Conservation (phyloP, 1,140 invertebrate genomes). For the Hormaphis cornu region DNA sequence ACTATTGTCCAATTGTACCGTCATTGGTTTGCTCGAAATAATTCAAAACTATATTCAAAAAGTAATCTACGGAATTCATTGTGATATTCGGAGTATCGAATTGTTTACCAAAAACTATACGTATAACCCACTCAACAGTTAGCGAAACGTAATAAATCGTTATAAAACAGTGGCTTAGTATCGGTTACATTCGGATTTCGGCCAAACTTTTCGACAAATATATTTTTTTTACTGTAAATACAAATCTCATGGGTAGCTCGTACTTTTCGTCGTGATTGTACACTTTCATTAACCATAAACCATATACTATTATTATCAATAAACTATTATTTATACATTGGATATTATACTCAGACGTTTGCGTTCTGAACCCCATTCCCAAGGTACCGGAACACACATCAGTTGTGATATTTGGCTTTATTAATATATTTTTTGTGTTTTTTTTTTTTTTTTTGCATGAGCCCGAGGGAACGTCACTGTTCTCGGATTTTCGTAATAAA, state of each 20-base stretch:
- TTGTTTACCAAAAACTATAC: no score
- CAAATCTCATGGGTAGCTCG: conserved; percentile 44
- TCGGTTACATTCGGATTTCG: no score
- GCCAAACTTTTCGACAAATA: conserved; percentile 40
- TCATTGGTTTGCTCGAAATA: no score
- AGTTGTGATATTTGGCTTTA: conserved; percentile 1
- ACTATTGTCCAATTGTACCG: no score
- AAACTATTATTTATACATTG: conserved; percentile 17
- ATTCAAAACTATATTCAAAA: no score
- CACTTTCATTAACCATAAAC: conserved; percentile 3
- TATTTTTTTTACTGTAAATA: background rate
- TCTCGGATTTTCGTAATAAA: background rate
- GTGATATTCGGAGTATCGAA: no score
- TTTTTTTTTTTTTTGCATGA: background rate
- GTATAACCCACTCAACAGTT: no score
- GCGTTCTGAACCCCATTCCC: background rate
- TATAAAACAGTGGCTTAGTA: no score
- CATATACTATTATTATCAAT: conserved; percentile 16
- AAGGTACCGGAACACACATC: background rate
- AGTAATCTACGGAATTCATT: no score
- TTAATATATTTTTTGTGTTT: background rate
- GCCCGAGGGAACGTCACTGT: background rate
- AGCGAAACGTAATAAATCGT: no score
- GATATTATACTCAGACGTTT: no score
- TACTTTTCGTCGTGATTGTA: background rate